Conservation (phyloP, 2,113 vertebrate species). For the Emydocephalus ijimae region DNA sequence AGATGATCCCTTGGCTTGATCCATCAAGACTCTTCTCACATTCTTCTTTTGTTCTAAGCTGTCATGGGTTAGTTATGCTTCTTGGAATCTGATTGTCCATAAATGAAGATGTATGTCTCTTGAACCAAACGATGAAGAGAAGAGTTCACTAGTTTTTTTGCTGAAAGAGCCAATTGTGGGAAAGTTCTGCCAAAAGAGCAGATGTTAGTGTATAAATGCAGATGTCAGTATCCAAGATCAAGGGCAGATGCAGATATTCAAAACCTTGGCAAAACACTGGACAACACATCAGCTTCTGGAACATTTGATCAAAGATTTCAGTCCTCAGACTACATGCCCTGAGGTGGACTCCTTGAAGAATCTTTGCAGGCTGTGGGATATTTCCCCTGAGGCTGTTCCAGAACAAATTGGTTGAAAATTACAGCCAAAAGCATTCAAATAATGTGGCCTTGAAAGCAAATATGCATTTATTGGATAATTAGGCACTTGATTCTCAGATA, state of each 20-base stretch:
- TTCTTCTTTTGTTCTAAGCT: not conserved
- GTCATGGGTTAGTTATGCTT: not conserved
- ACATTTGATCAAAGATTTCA: constrained; percentile 28
- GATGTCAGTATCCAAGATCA: constrained; percentile 21
- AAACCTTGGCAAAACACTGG: constrained; percentile 3
- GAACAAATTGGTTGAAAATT: constrained; percentile 18
- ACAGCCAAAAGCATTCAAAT: constrained; percentile 11
- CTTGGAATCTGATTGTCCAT: not conserved
- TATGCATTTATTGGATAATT: constrained; percentile 19
- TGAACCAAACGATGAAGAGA: constrained; percentile 5
- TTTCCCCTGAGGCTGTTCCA: constrained; percentile 18
- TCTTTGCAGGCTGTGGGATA: constrained; percentile 8
- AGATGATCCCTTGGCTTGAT: not conserved
- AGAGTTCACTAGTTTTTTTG: not conserved
- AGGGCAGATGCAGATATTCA: constrained; percentile 10
- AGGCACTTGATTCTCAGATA: not conserved
- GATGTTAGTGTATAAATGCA: constrained; percentile 22
- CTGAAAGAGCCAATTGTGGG: not conserved
- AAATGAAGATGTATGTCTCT: not conserved
- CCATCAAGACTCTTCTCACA: not conserved
- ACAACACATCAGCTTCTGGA: constrained; percentile 28
- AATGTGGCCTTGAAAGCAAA: constrained; percentile 19
- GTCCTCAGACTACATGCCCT: constrained; percentile 8
- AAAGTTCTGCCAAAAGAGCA: constrained; percentile 15
- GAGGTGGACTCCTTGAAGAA: constrained; percentile 21